Conservation (phyloP, 2,888 invertebrate genomes). For the Galerucella calmariensis region DNA sequence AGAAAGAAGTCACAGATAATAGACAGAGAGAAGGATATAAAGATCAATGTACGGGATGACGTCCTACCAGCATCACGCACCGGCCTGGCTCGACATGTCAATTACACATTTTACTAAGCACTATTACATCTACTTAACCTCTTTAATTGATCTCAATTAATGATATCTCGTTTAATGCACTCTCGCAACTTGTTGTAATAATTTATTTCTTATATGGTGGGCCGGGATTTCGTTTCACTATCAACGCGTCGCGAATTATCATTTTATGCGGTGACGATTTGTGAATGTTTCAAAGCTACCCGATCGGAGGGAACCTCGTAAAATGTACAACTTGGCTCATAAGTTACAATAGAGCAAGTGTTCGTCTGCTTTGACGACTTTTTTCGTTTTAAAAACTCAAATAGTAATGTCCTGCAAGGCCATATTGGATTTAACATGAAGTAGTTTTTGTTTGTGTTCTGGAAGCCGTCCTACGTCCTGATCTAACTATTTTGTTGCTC, state of each 20-base stretch:
- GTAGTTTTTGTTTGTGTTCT: background rate
- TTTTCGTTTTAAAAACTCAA: too few relatives aligned
- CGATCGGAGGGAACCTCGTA: too few relatives aligned
- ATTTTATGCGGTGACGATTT: background rate
- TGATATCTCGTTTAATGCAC: constrained; percentile 53
- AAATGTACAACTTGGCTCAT: too few relatives aligned
- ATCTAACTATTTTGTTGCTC: too few relatives aligned
- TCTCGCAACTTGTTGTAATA: constrained; percentile 42
- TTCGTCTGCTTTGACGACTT: too few relatives aligned
- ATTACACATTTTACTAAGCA: constrained; percentile 59
- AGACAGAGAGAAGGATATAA: constrained; percentile 14
- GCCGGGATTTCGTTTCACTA: constrained; percentile 23
- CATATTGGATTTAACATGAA: background rate
- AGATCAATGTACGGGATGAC: constrained; percentile 38
- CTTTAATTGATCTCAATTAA: constrained; percentile 63
- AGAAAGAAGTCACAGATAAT: constrained; percentile 8
- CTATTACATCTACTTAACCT: constrained; percentile 63
- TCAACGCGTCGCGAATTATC: background rate
- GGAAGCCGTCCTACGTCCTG: too few relatives aligned
- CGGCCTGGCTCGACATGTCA: constrained; percentile 49
- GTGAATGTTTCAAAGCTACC: background rate
- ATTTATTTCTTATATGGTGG: constrained; percentile 50
- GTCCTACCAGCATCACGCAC: constrained; percentile 34
- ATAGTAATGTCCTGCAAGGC: too few relatives aligned
- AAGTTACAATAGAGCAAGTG: too few relatives aligned